A percentile compares a stretch with the other conserved stretches of the same genome.
phyloP scores from a whole-genome alignment of 2,797 vertebrate species.

The Channallabes apus region DNA sequence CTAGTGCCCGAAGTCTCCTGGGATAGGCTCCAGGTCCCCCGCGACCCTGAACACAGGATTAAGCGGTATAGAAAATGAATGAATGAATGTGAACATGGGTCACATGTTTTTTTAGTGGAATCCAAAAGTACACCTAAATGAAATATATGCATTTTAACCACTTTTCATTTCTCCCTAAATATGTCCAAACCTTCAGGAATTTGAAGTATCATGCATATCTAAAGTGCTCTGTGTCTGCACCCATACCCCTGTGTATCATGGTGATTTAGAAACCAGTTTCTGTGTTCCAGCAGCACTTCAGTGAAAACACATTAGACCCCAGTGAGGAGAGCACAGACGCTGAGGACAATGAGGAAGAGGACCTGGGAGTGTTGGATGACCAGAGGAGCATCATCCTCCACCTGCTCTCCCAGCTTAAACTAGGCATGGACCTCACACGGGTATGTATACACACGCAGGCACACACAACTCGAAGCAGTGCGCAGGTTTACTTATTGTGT shows the following conservation, averaged over 20 bases:
- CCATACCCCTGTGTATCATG: neutral
- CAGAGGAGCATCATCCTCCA: slow-evolving; percentile 94
- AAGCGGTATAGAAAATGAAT: no score
- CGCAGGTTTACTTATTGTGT: neutral
- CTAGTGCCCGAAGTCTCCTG: no score
- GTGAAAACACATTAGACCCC: slow-evolving; percentile 72
- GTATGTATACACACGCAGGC: slow-evolving; percentile 64
- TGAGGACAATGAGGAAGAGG: slow-evolving; percentile 89
- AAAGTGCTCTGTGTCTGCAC: slow-evolving; percentile 10
- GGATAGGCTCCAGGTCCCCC: no score
- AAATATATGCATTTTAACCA: neutral
- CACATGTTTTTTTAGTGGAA: neutral
- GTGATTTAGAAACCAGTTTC: slow-evolving; percentile 24
- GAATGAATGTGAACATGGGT: neutral
- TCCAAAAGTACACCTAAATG: neutral
- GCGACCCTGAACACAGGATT: no score
- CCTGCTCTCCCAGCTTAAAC: slow-evolving; percentile 94
- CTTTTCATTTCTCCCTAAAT: neutral
- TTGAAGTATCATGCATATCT: neutral
- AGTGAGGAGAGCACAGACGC: slow-evolving; percentile 86
- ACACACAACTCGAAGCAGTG: neutral
- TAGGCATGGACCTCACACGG: slow-evolving; percentile 96
- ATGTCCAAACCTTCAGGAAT: neutral
- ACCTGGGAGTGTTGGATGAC: slow-evolving; percentile 90
- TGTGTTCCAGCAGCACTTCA: slow-evolving; percentile 68